Evolutionary conservation across 2,888 invertebrate genomes (phyloP).

Genomic region (Myopa testacea): DNA sequence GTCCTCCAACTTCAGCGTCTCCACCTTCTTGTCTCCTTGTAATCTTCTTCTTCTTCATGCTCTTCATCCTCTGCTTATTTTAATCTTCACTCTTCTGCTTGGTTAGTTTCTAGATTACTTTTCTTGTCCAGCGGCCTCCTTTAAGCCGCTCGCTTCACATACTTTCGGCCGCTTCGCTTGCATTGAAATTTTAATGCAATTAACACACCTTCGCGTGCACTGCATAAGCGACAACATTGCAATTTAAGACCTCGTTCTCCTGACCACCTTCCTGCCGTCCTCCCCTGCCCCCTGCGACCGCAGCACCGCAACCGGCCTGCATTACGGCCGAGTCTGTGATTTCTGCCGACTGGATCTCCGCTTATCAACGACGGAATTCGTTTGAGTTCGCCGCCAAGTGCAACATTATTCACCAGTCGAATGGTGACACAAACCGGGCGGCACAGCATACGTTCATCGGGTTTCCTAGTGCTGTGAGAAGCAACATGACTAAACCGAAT

Average conservation of each 20-base stretch:
- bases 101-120: neutral
- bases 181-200: constrained; percentile 63
- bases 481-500: no score
- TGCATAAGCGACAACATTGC: constrained; percentile 31
- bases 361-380: constrained; percentile 30
- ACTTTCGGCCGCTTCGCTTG: constrained; percentile 55
- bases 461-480: constrained; percentile 20
- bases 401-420: constrained; percentile 48
- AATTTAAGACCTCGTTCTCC: constrained; percentile 38
- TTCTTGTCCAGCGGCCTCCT: neutral
- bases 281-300: neutral
- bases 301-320: constrained; percentile 33
- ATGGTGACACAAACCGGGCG: constrained; percentile 42
- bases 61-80: neutral
- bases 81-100: neutral
- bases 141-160: neutral
- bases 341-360: constrained; percentile 24
- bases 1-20: no score
- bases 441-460: neutral
- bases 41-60: no score
- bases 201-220: constrained; percentile 49
- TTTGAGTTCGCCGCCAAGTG: constrained; percentile 38
- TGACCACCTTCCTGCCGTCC: constrained; percentile 18
- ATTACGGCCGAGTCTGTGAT: constrained; percentile 7
- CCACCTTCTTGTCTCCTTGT: no score